Evolutionary conservation across 2,113 vertebrate genomes (phyloP).

Genomic region (Mormoops blainvillei): DNA sequence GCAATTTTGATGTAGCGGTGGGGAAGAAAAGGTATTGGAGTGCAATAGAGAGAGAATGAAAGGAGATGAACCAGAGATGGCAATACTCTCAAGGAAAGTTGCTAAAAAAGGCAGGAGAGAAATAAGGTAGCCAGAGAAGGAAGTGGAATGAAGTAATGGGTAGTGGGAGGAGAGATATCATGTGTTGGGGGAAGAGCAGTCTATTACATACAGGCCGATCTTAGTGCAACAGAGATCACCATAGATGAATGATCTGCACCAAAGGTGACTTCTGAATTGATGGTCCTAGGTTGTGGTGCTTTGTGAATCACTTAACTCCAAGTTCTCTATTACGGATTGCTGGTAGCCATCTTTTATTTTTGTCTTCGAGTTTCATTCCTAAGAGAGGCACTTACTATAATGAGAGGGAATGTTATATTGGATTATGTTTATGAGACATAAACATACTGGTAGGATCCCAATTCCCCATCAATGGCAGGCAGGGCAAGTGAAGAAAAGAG

Average conservation of each 20-base stretch:
- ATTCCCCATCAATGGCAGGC: neutral
- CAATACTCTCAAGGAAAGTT: neutral
- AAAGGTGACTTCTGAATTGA: neutral
- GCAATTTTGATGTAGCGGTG: neutral
- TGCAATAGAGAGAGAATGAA: neutral
- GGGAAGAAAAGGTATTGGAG: neutral
- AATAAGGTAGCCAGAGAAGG: neutral
- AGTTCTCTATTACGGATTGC: neutral
- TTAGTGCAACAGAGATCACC: neutral
- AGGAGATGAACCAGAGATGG: neutral
- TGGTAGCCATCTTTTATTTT: neutral
- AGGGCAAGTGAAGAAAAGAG: neutral
- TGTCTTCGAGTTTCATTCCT: neutral
- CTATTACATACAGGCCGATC: neutral
- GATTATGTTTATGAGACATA: neutral
- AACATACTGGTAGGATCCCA: neutral
- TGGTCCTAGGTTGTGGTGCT: neutral
- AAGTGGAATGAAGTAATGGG: neutral
- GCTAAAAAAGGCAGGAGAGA: neutral
- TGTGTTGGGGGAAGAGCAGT: neutral
- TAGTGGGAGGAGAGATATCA: neutral
- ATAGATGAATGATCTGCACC: neutral
- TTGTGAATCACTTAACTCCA: neutral
- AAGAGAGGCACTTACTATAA: neutral
- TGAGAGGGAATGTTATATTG: neutral